phyloP scores from a whole-genome alignment of 2,888 invertebrate species.

The Pomacea canaliculata region DNA sequence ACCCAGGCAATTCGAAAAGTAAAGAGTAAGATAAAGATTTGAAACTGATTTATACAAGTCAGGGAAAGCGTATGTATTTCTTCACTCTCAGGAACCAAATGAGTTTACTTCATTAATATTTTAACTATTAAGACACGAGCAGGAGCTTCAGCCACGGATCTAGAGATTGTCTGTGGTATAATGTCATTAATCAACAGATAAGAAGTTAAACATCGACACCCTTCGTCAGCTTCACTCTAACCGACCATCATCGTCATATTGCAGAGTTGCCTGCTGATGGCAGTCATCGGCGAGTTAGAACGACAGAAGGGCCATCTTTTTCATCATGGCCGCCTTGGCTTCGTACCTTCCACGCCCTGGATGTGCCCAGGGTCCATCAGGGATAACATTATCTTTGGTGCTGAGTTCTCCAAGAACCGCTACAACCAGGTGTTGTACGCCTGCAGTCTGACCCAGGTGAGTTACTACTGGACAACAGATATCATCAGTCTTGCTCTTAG shows the following conservation, averaged over 20 bases:
- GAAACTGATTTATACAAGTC: too few relatives aligned
- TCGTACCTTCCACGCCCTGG: constrained; percentile 45
- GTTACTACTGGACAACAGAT: not conserved
- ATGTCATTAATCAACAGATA: too few relatives aligned
- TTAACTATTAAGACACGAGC: too few relatives aligned
- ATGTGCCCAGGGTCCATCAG: constrained; percentile 49
- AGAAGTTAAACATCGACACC: too few relatives aligned
- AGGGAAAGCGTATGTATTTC: too few relatives aligned
- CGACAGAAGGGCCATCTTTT: constrained; percentile 44
- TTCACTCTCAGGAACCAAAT: too few relatives aligned
- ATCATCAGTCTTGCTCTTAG: not conserved
- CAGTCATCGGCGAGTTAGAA: constrained; percentile 48
- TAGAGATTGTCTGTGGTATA: too few relatives aligned
- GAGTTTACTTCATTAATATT: too few relatives aligned
- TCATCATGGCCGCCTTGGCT: constrained; percentile 43
- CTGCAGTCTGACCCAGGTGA: constrained; percentile 49
- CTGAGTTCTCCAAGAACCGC: constrained; percentile 40
- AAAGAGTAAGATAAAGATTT: too few relatives aligned
- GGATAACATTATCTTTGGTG: constrained; percentile 53
- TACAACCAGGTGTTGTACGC: constrained; percentile 47
- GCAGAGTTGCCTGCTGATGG: constrained; percentile 49
- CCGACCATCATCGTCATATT: not conserved
- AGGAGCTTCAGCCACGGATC: too few relatives aligned
- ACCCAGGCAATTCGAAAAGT: too few relatives aligned
- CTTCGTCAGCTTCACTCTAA: too few relatives aligned